phyloP scores from a whole-genome alignment of 2,797 vertebrate species.

The Scolopax rusticola region DNA sequence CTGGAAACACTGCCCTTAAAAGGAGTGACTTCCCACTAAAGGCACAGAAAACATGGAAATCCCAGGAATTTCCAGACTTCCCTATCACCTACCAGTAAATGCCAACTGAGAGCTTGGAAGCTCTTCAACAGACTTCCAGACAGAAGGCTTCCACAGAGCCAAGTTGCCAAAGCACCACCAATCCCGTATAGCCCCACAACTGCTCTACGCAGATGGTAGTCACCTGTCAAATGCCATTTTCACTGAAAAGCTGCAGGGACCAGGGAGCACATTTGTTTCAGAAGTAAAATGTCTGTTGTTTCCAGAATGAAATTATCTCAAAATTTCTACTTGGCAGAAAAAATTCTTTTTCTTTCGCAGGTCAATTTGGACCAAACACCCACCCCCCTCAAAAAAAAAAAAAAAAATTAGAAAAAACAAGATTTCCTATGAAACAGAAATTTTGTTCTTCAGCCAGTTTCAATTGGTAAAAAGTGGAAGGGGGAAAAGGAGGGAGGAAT shows the following conservation, averaged over 20 bases:
- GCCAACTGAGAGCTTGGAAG: neutral
- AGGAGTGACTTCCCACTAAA: neutral
- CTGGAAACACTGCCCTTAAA: neutral
- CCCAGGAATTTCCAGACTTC: neutral
- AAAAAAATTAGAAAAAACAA: neutral
- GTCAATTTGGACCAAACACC: neutral
- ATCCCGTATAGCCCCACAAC: neutral
- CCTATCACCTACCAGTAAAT: neutral
- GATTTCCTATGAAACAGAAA: neutral
- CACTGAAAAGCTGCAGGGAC: constrained; percentile 38
- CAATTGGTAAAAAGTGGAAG: neutral
- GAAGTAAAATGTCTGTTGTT: neutral
- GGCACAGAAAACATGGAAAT: constrained; percentile 19
- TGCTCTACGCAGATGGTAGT: neutral
- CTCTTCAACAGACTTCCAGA: neutral
- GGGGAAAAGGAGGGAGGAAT: neutral
- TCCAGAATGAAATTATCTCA: constrained; percentile 1
- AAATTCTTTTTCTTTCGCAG: neutral
- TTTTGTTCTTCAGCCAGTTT: neutral
- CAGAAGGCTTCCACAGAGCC: neutral
- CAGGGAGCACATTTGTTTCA: neutral
- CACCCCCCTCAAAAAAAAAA: no score
- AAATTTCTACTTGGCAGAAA: constrained; percentile 28
- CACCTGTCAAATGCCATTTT: constrained; percentile 54
- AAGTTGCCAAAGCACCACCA: neutral